Evolutionary conservation across 2,888 invertebrate genomes (phyloP).

Genomic region (Pristionchus arcanus): DNA sequence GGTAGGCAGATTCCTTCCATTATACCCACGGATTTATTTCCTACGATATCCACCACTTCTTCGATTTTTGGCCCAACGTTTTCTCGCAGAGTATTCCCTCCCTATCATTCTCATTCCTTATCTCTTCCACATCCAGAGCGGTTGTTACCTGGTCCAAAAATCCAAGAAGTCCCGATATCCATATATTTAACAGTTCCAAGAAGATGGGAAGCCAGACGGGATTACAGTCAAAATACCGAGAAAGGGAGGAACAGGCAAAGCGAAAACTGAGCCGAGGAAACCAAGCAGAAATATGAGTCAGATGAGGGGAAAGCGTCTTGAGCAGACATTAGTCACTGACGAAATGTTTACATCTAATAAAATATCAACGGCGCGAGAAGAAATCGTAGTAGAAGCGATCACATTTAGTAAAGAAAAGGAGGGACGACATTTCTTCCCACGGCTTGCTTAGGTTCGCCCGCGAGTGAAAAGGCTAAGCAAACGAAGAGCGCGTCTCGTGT

Average conservation of each 20-base stretch:
- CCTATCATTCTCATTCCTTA: no score
- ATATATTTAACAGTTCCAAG: neutral
- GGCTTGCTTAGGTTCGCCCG: conserved; percentile 25
- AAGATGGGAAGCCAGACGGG: neutral
- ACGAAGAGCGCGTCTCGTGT: neutral
- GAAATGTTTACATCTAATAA: conserved; percentile 38
- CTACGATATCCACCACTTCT: neutral
- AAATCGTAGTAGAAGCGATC: neutral
- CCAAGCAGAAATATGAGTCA: conserved; percentile 27
- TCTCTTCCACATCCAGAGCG: no score
- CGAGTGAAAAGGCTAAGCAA: conserved; percentile 34
- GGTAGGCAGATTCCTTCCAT: neutral
- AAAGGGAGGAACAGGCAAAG: neutral
- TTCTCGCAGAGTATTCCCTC: no score
- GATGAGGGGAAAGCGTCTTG: neutral
- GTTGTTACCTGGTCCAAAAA: no score
- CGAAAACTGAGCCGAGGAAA: neutral
- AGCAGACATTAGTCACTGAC: conserved; percentile 15
- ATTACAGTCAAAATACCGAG: neutral
- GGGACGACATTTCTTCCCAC: neutral
- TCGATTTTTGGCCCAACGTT: no score
- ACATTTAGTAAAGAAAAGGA: conserved; percentile 5
- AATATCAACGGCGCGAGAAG: neutral
- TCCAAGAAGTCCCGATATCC: no score
- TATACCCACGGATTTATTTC: neutral